Percentiles rank a stretch among this genome's conserved stretches.
Conservation (phyloP, 2,888 invertebrate species). For the Anodontia alba region DNA sequence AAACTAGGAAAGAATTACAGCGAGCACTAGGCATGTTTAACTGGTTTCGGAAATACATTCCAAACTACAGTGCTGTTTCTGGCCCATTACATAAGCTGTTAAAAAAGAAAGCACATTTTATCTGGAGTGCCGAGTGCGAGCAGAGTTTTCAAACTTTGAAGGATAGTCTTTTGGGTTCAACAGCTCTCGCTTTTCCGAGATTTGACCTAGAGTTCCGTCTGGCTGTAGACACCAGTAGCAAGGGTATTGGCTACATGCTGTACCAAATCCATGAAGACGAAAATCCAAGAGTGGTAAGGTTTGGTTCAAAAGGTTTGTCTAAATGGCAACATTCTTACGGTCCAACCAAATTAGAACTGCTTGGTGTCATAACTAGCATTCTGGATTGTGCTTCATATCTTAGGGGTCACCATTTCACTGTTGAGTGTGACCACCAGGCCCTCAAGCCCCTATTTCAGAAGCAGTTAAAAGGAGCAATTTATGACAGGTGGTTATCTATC, state of each 20-base stretch:
- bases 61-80: conserved; percentile 41
- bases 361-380: conserved; percentile 39
- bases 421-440: conserved; percentile 53
- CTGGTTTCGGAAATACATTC: conserved; percentile 61
- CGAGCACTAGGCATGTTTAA: conserved; percentile 27
- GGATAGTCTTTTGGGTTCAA: conserved; percentile 31
- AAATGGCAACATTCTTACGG: conserved; percentile 41
- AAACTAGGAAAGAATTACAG: conserved; percentile 15
- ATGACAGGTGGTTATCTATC: conserved; percentile 59
- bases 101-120: conserved; percentile 33
- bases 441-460: conserved; percentile 32
- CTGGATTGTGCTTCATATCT: neutral
- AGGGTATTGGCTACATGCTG: conserved; percentile 58
- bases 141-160: conserved; percentile 44
- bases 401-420: neutral
- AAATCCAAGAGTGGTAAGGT: conserved; percentile 25
- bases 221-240: conserved; percentile 50
- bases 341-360: conserved; percentile 52
- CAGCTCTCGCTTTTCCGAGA: conserved; percentile 52
- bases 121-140: conserved; percentile 35
- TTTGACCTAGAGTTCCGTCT: conserved; percentile 48
- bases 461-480: conserved; percentile 41
- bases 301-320: conserved; percentile 10
- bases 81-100: conserved; percentile 36
- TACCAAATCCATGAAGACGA: conserved; percentile 49